Evolutionary conservation across 2,797 vertebrate genomes (phyloP).

Genomic region (Manis pentadactyla): DNA sequence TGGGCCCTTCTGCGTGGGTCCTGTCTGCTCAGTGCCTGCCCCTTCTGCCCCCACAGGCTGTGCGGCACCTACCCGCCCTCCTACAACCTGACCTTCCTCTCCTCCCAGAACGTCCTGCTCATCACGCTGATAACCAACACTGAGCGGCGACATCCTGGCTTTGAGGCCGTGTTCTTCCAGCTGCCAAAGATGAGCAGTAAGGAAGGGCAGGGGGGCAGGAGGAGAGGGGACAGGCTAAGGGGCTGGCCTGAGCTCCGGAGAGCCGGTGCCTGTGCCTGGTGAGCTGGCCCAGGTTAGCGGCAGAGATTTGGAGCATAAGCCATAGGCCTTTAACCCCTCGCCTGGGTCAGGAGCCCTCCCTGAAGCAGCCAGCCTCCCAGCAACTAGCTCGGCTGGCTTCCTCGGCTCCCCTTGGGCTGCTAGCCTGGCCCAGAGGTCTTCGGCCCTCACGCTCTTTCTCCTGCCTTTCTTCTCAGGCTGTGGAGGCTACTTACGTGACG

Average conservation of each 20-base stretch:
- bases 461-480: slow-evolving; percentile 86
- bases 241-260: background rate
- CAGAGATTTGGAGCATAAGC: background rate
- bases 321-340: background rate
- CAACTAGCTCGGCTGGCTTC: background rate
- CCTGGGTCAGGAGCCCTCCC: background rate
- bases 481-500: slow-evolving; percentile 85
- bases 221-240: background rate
- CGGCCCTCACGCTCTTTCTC: background rate
- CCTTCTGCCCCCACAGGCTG: slow-evolving; percentile 86
- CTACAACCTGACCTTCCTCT: slow-evolving; percentile 92
- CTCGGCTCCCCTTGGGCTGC: fast-evolving
- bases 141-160: slow-evolving; percentile 89
- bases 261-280: background rate
- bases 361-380: too few relatives aligned
- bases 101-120: slow-evolving; percentile 97
- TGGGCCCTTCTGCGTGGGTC: background rate
- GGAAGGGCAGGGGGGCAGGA: background rate
- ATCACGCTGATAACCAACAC: slow-evolving; percentile 92
- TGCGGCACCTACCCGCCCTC: slow-evolving; percentile 92
- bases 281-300: background rate
- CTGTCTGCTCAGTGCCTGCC: background rate
- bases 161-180: slow-evolving; percentile 92
- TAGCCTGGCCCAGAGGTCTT: fast-evolving
- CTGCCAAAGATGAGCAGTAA: slow-evolving; percentile 86